These are phyloP conservation scores for Trichonephila inaurata DNA, from an alignment of 1,140 invertebrate genomes.

Conservation along the genomic window DNA sequence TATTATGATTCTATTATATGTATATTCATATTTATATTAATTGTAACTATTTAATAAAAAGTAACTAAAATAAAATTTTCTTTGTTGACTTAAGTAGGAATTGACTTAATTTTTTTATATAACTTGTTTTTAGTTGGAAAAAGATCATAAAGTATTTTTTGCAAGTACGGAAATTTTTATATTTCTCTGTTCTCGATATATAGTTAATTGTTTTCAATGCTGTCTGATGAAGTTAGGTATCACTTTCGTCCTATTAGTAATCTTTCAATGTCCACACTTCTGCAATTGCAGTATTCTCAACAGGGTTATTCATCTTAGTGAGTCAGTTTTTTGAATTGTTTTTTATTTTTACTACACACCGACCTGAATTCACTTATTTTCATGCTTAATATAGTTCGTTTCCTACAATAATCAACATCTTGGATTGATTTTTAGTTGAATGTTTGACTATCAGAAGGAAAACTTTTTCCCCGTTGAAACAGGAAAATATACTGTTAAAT, in stretches of 20 bases:
- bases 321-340: background rate
- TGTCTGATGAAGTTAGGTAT: background rate
- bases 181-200: background rate
- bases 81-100: too few relatives aligned
- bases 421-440: background rate
- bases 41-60: too few relatives aligned
- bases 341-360: background rate
- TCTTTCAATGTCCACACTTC: background rate
- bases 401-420: background rate
- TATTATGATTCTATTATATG: too few relatives aligned
- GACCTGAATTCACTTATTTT: background rate
- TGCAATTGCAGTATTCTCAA: background rate
- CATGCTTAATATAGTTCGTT: background rate
- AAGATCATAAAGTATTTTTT: too few relatives aligned
- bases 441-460: background rate
- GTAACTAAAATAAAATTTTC: too few relatives aligned
- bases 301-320: background rate
- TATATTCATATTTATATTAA: too few relatives aligned
- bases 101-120: too few relatives aligned
- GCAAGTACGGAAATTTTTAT: too few relatives aligned
- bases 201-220: background rate
- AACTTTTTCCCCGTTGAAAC: background rate
- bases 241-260: background rate
- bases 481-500: constrained; percentile 4
- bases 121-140: too few relatives aligned